Base-by-base conservation (phyloP, 1,140 invertebrate genomes). In the Camponotus pennsylvanicus region DNA sequence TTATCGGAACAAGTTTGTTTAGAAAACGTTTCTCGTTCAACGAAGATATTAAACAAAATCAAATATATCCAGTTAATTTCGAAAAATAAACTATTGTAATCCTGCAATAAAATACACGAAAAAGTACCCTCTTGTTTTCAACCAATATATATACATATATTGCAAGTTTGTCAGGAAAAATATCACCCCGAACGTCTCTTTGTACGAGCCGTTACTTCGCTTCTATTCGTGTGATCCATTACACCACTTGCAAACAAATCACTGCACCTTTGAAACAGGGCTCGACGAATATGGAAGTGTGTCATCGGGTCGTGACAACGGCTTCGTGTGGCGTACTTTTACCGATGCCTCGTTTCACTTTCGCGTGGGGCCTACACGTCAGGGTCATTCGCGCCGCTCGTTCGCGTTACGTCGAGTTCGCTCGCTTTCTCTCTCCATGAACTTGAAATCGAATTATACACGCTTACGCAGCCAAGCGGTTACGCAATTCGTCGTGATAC, bases 391-490 rank as follows among this genome's bases (percentile, higher is more conserved):
- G 85, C 85, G 55, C 49, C 42, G 76, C 49, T 84, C 57, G 57
- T 85, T 13, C 66, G 42, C 67, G 66, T 63, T 49, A 32, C 52
- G 69, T 45, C 75, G 42, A 45, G 55, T 61, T 82, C 76, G 79
- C 78, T 73, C 49, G 88, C 88, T 90, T 89, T 90, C 88, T 89
- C 88, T 90, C 88, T 84, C 88, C 88, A 52, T 89, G 88, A 90
- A 90, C 88, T 90, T 90, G 88, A 86, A 83, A 90, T 90, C 88
- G 88, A 89, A 90, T 89, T 89, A 89, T 84, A 82, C 76, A 85
- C 83, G 88, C 71, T 89, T 88, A 89, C 88, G 86, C 80, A 88
- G 80, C 69, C 88, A 57, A 85, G 86, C 88, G 67, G 63, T 89
- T 89, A 89, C 84, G 88, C 88, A 89, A 89, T 75, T 89, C 63